Conservation (phyloP, 2,888 invertebrate genomes). For the Liodrosophila aerea region DNA sequence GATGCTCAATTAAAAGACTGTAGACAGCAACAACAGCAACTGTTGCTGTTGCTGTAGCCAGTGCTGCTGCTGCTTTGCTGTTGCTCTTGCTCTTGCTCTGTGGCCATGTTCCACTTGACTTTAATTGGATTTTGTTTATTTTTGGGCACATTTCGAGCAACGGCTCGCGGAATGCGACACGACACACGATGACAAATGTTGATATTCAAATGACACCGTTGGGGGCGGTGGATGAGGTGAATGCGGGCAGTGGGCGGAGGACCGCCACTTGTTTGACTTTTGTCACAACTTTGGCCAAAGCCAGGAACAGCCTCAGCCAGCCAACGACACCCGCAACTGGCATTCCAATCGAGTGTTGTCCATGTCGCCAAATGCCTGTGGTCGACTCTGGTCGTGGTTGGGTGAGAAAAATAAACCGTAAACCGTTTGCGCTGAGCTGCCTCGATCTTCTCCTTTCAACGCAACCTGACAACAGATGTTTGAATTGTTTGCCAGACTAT, state of each 20-base stretch:
- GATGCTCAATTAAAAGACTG: conserved; percentile 65
- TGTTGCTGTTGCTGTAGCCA: conserved; percentile 14
- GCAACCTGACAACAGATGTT: conserved; percentile 59
- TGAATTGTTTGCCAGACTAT: conserved; percentile 68
- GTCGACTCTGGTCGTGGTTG: conserved; percentile 31
- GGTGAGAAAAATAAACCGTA: conserved; percentile 70
- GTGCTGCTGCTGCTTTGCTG: too few species aligned
- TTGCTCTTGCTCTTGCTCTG: too few species aligned
- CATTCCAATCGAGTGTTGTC: conserved; percentile 71
- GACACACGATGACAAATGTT: conserved; percentile 78
- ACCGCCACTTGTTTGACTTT: conserved; percentile 46
- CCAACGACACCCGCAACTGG: conserved; percentile 63
- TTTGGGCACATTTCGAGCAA: conserved; percentile 71
- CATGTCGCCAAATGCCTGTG: conserved; percentile 55
- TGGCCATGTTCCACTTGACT: conserved; percentile 50
- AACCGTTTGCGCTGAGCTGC: conserved; percentile 9
- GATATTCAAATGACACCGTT: conserved; percentile 74
- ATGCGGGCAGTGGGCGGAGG: conserved; percentile 32
- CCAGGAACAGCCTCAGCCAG: too few species aligned
- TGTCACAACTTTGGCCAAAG: conserved; percentile 50
- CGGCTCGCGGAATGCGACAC: conserved; percentile 67
- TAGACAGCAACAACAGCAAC: conserved; percentile 31
- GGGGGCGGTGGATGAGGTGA: conserved; percentile 48
- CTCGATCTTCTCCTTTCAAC: conserved; percentile 35
- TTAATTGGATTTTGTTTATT: conserved; percentile 75